Conservation (phyloP, 2,113 vertebrate species). For the Pteruthius melanotis region DNA sequence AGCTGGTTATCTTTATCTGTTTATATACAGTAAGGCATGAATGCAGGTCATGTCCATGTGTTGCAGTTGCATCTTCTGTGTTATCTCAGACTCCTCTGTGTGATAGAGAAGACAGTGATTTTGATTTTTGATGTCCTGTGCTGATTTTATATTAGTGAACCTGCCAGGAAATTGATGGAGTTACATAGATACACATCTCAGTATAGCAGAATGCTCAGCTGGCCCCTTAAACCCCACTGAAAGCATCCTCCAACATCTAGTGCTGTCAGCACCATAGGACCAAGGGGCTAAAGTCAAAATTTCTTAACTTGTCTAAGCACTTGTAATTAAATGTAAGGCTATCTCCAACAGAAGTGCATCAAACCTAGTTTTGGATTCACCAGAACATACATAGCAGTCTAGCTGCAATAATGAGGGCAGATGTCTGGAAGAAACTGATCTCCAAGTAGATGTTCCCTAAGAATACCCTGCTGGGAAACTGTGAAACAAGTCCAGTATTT, state of each 20-base stretch:
- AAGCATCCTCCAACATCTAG: not conserved
- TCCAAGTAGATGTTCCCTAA: not conserved
- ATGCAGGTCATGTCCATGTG: not conserved
- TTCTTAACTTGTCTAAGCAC: not conserved
- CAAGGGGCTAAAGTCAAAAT: not conserved
- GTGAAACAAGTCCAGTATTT: not conserved
- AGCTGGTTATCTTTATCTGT: not conserved
- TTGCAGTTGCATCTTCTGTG: not conserved
- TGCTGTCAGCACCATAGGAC: not conserved
- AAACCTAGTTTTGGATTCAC: not conserved
- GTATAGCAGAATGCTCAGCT: not conserved
- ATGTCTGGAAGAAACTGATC: not conserved
- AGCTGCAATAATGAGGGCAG: not conserved
- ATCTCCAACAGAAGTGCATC: not conserved
- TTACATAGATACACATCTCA: not conserved
- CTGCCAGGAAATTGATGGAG: not conserved
- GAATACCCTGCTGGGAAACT: not conserved
- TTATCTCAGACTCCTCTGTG: not conserved
- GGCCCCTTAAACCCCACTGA: not conserved
- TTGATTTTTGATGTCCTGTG: not conserved
- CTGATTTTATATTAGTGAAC: not conserved
- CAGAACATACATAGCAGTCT: not conserved
- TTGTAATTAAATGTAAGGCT: not conserved
- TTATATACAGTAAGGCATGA: not conserved
- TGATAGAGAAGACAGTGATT: not conserved